Evolutionary conservation across 2,797 vertebrate genomes (phyloP), one percentile per base, ranked within the genome.

Genomic region (Oophaga sylvatica): DNA sequence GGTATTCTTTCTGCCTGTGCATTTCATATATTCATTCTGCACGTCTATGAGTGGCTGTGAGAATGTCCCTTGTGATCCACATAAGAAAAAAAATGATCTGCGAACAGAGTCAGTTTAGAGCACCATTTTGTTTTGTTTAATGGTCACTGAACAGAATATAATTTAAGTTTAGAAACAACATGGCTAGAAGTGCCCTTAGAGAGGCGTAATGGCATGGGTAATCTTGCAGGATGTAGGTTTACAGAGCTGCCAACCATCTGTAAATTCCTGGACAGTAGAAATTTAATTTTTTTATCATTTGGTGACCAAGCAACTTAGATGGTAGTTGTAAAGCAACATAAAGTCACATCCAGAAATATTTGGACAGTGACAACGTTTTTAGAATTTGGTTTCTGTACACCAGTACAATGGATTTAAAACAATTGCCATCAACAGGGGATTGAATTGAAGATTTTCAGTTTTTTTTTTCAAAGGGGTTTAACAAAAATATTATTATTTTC

Each of bases 131-230:
- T 68, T 29, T 68, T 68, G 65, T 68, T 68, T 68, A 68, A 29
- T 68, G 65, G 65, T 68, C 65, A 68, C 65, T 68, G 65, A 68
- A 68, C 65, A 68, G 65, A 68, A 68, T 68, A 68, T 68, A 68
- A 12, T 26, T 26, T 13, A 15, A 29, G 65, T 10, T 11, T 11
- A 68, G 26, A 68, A 1, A 3, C 65, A 68, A 29, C 65, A 29
- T 68, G 65, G 65, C 26, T 68, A 29, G 65, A 29, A 29, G 65
- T 68, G 65, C 65, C 65, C 65, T 15, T 12, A 68, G 26, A 68
- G 65, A 68, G 65, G 26, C 26, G 65, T 11, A 29, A 68, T n/a
- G 65, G 63, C 63, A 26, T n/a, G n/a, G 11, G n/a, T 29, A 68
- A 26, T 29, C 65, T 29, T 68, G 26, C 65, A 68, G 19, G 12